phyloP scores from a whole-genome alignment of 2,888 invertebrate species.

The Nephrocerus scutellatus region DNA sequence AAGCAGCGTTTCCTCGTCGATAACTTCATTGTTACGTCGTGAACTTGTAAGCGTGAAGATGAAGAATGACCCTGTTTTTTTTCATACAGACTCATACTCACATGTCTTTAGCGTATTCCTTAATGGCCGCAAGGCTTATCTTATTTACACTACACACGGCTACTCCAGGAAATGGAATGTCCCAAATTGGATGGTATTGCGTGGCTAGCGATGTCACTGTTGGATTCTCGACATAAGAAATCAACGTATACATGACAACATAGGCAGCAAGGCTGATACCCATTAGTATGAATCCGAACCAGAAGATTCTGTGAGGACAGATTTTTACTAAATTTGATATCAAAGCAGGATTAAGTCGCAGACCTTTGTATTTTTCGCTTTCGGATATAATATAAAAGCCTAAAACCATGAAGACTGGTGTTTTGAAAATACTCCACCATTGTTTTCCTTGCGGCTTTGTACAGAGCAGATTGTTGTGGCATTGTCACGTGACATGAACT shows the following conservation, averaged over 20 bases:
- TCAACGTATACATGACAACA: slow-evolving; percentile 27
- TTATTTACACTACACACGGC: slow-evolving; percentile 34
- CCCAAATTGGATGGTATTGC: slow-evolving; percentile 17
- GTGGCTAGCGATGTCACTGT: slow-evolving; percentile 29
- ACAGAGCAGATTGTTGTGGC: too few relatives aligned
- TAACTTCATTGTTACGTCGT: not conserved
- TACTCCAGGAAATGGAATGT: slow-evolving; percentile 26
- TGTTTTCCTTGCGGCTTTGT: slow-evolving; percentile 28
- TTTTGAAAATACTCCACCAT: slow-evolving; percentile 36
- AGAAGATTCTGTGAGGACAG: slow-evolving; percentile 26
- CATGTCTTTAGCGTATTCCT: slow-evolving; percentile 24
- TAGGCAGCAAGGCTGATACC: slow-evolving; percentile 30
- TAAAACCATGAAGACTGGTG: slow-evolving; percentile 41
- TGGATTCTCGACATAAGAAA: slow-evolving; percentile 30
- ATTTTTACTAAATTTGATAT: not conserved
- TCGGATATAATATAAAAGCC: slow-evolving; percentile 32
- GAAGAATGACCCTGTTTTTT: too few relatives aligned
- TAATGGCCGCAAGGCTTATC: slow-evolving; percentile 27
- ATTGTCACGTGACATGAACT: not conserved
- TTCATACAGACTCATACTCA: slow-evolving; percentile 4
- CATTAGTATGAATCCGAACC: slow-evolving; percentile 34
- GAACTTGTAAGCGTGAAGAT: too few relatives aligned
- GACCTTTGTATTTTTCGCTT: slow-evolving; percentile 35
- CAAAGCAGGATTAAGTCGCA: not conserved
- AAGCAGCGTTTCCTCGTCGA: slow-evolving; percentile 9